Conservation (phyloP, 2,113 vertebrate species). For the Nematolebias whitei region DNA sequence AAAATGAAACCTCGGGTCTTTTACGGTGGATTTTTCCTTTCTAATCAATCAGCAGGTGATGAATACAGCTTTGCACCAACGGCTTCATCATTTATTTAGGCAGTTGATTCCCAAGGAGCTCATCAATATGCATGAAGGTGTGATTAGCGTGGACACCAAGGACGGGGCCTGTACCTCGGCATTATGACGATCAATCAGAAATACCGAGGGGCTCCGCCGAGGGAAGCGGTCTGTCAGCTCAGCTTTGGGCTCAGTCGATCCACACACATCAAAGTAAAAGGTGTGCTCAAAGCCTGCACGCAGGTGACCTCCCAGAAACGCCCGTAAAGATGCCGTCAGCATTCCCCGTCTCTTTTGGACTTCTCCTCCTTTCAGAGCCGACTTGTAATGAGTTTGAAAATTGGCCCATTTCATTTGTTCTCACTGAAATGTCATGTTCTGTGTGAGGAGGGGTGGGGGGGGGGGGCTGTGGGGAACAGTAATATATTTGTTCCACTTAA, state of each 20-base stretch:
- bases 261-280: too few species aligned
- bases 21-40: slow-evolving; percentile 27
- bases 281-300: slow-evolving; percentile 45
- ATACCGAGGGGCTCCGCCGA: slow-evolving; percentile 62
- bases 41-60: slow-evolving; percentile 67
- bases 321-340: not conserved
- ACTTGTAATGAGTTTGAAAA: slow-evolving; percentile 62
- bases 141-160: slow-evolving; percentile 73
- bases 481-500: slow-evolving; percentile 44
- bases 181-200: slow-evolving; percentile 75
- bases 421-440: slow-evolving; percentile 60
- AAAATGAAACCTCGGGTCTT: slow-evolving; percentile 16
- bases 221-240: slow-evolving; percentile 70
- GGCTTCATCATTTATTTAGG: slow-evolving; percentile 74
- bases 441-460: not conserved
- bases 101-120: slow-evolving; percentile 62
- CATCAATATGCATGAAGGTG: slow-evolving; percentile 68
- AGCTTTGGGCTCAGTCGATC: slow-evolving; percentile 58
- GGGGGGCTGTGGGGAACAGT: not conserved
- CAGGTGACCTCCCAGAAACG: too few species aligned
- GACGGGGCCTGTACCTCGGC: slow-evolving; percentile 69
- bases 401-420: slow-evolving; percentile 66
- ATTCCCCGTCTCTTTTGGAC: slow-evolving; percentile 7
- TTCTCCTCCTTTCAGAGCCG: slow-evolving; percentile 20
- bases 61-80: slow-evolving; percentile 54